These are phyloP conservation scores for Vicugna pacos DNA, from an alignment of 2,113 vertebrate genomes.

Conservation along the genomic window DNA sequence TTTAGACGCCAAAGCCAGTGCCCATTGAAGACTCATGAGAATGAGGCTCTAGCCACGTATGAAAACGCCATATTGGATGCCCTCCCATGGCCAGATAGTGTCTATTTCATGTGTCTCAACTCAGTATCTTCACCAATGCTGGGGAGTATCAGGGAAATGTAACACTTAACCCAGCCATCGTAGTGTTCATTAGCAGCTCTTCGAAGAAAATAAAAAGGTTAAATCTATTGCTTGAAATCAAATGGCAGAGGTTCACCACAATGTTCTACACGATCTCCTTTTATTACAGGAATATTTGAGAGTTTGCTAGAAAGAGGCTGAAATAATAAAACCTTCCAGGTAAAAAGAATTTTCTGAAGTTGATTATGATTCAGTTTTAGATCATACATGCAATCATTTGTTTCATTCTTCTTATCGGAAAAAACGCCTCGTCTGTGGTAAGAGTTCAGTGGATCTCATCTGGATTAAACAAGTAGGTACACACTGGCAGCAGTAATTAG, in stretches of 20 bases:
- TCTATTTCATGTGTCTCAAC: not conserved
- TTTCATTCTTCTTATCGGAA: not conserved
- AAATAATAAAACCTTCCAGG: slow-evolving; percentile 21
- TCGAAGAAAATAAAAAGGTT: slow-evolving; percentile 35
- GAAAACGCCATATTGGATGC: not conserved
- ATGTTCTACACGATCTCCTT: not conserved
- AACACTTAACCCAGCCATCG: not conserved
- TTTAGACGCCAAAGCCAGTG: not conserved
- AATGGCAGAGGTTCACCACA: not conserved
- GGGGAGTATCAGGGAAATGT: not conserved
- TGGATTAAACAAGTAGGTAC: not conserved
- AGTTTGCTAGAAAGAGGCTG: not conserved
- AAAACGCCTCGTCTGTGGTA: not conserved
- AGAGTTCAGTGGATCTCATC: not conserved
- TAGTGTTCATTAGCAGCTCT: slow-evolving; percentile 14
- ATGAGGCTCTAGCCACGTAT: not conserved
- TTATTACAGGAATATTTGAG: not conserved
- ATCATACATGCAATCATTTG: not conserved
- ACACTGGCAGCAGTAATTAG: not conserved
- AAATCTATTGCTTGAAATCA: slow-evolving; percentile 32
- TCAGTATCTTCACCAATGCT: not conserved
- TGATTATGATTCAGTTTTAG: not conserved
- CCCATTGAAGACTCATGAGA: not conserved
- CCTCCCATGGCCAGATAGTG: not conserved
- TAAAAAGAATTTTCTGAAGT: slow-evolving; percentile 45